A percentile compares a stretch with the other conserved stretches of the same genome.
phyloP scores from a whole-genome alignment of 2,797 vertebrate species.

The Cirrhinus molitorella region DNA sequence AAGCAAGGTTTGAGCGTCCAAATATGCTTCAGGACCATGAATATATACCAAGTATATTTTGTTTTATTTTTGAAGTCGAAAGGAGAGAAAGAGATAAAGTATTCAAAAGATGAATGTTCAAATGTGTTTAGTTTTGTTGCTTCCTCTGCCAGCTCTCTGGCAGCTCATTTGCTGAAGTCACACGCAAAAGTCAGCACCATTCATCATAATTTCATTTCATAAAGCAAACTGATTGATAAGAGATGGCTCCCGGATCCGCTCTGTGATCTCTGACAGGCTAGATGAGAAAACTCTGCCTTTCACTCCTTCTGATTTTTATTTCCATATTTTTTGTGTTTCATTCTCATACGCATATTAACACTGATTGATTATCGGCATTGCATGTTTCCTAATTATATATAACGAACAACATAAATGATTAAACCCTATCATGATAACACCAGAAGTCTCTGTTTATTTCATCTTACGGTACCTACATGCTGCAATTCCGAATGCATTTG shows the following conservation, averaged over 20 bases:
- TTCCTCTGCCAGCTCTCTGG: conserved; percentile 71
- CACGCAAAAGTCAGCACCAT: conserved; percentile 66
- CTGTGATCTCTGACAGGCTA: conserved; percentile 65
- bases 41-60: not conserved
- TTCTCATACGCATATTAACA: conserved; percentile 15
- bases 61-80: not conserved
- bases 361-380: conserved; percentile 6
- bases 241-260: conserved; percentile 67
- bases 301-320: not conserved
- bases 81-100: not conserved
- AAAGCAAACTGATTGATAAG: conserved; percentile 74
- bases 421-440: conserved; percentile 28
- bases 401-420: not conserved
- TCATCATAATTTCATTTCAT: conserved; percentile 72
- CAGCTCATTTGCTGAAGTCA: conserved; percentile 70
- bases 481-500: conserved; percentile 65
- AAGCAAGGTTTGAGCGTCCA: conserved; percentile 29
- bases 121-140: conserved; percentile 53
- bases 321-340: not conserved
- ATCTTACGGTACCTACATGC: conserved; percentile 10
- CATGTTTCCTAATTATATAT: conserved; percentile 10
- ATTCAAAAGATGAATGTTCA: conserved; percentile 19
- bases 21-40: not conserved
- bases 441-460: conserved; percentile 63
- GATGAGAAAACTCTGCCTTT: conserved; percentile 61